Base-by-base conservation (phyloP, 2,797 vertebrate genomes). In the Esox lucius region DNA sequence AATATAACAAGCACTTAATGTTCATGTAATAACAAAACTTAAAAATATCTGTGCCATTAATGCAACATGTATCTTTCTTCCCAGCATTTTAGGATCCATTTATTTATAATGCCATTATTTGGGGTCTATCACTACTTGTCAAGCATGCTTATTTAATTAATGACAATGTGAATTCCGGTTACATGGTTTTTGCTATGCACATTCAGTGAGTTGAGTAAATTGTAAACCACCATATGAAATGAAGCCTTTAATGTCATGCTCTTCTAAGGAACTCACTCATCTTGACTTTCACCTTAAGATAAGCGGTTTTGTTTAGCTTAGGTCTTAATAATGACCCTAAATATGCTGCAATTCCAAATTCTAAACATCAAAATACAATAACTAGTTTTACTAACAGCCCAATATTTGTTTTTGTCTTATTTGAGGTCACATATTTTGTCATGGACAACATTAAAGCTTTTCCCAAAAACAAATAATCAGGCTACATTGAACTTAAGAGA, bases 201-300 rank as follows among this genome's bases (percentile, higher is more conserved):
- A 19, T 19, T 19, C 19, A 53, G 19, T 53, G 5, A 53, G 51
- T 53, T n/a, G 51, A 53, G 51, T 53, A 53, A 35, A 35, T 39
- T 33, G 11, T 15, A 17, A 35, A 53, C 4, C 26, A 71, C 39
- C 35, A 69, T n/a, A 24, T 24, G 12, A 69, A 69, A 69, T 6
- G 17, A 56, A 31, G 28, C 17, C 51, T 56, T 71, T 39, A 28
- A 35, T 71, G 53, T 71, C 48, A 71, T 71, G 48, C 24, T 59
- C 49, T n/a, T 59, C 35, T 59, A 11, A n/a, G 71, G 13, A 5
- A 39, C 35, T 39, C 53, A 69, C 68, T 69, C 68, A 49, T 15
- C 4, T 69, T 22, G 49, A 56, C 28, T 13, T 33, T 59, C 13
- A 35, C 19, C n/a, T 46, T 48, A 59, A 28, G 53, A 28, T 31